These are phyloP conservation scores for Sinodicranocentrus sp. DNA, from an alignment of 2,888 invertebrate species.

Conservation along the genomic window DNA sequence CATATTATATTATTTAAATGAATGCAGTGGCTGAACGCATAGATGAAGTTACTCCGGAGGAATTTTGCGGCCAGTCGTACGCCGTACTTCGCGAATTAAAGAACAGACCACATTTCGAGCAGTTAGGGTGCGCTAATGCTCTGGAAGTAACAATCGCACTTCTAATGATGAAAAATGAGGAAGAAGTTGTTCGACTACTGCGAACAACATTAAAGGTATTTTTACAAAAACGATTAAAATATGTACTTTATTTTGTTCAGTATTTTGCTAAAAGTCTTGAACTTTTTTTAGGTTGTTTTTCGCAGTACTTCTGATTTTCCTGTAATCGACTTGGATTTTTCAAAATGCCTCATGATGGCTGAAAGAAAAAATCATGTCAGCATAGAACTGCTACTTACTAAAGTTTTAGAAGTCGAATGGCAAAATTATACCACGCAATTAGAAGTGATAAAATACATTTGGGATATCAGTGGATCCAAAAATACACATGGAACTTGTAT, in stretches of 20 bases:
- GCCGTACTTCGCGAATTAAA: neutral
- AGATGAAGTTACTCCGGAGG: constrained; percentile 42
- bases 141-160: constrained; percentile 42
- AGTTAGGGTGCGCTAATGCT: constrained; percentile 14
- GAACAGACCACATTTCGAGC: constrained; percentile 1
- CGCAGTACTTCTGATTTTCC: constrained; percentile 60
- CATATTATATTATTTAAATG: neutral
- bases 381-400: constrained; percentile 69
- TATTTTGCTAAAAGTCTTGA: too few relatives aligned
- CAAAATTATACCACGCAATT: constrained; percentile 35
- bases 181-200: constrained; percentile 1
- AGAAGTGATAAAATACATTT: constrained; percentile 67
- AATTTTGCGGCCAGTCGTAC: constrained; percentile 68
- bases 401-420: constrained; percentile 49
- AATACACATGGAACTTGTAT: constrained; percentile 65
- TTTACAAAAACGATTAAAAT: neutral
- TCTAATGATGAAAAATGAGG: constrained; percentile 38
- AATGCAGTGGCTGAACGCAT: constrained; percentile 10
- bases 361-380: constrained; percentile 61
- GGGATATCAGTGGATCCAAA: constrained; percentile 59
- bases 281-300: constrained; percentile 43
- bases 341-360: constrained; percentile 63
- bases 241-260: neutral
- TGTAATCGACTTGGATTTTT: constrained; percentile 62
- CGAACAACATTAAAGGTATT: constrained; percentile 21